These are phyloP conservation scores for Polyergus mexicanus DNA, from an alignment of 1,140 invertebrate species.

Conservation along the genomic window DNA sequence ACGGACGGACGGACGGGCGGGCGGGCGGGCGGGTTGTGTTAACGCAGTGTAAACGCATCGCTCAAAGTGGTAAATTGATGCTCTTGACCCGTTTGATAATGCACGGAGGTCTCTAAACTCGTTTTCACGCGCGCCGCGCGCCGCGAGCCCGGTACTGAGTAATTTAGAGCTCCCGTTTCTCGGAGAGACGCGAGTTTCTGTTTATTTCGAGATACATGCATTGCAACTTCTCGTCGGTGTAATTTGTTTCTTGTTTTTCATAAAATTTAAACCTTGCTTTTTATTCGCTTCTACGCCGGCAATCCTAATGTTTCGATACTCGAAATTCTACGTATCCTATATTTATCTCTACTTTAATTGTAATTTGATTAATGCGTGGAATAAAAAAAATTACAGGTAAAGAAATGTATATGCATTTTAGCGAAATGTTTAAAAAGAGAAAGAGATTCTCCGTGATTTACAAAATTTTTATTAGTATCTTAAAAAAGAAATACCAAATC, in stretches of 20 bases:
- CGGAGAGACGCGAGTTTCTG: not conserved
- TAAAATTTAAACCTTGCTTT: not conserved
- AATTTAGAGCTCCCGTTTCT: constrained; percentile 31
- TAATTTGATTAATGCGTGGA: not conserved
- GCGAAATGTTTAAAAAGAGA: not conserved
- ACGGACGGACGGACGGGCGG: no score
- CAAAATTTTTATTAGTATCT: not conserved
- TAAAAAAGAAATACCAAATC: not conserved
- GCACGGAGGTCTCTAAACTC: constrained; percentile 17
- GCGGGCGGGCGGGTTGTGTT: not conserved
- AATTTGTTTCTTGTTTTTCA: not conserved
- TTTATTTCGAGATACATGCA: constrained; percentile 12
- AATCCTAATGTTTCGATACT: not conserved
- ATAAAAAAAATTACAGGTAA: not conserved
- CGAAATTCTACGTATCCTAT: not conserved
- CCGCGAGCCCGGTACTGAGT: not conserved
- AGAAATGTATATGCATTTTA: not conserved
- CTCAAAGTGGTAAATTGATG: constrained; percentile 59
- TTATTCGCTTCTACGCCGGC: not conserved
- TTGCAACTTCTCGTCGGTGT: constrained; percentile 13
- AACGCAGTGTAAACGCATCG: constrained; percentile 52
- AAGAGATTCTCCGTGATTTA: no score
- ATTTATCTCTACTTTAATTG: not conserved
- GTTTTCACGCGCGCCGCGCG: constrained; percentile 11
- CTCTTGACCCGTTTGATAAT: constrained; percentile 61